Evolutionary conservation across 2,113 vertebrate species (phyloP).

Genomic region (Anguilla japonica): DNA sequence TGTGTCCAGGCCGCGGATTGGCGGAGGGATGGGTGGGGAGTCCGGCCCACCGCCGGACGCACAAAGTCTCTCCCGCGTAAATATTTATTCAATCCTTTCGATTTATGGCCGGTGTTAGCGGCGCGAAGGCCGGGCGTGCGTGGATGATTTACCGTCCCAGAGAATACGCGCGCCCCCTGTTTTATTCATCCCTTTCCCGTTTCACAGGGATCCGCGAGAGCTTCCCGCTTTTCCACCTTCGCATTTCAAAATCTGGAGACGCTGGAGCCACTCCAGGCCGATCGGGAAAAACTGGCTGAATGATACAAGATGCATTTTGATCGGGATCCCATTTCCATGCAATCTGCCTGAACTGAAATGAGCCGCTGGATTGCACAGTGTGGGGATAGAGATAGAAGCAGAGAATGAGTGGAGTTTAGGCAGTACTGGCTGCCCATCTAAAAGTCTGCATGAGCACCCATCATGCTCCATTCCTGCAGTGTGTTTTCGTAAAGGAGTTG

Average conservation of each 20-base stretch:
- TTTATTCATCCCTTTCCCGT: not conserved
- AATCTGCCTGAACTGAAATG: not conserved
- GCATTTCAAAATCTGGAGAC: not conserved
- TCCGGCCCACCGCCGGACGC: not conserved
- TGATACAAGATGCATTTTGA: not conserved
- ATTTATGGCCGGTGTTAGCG: slow-evolving; percentile 34
- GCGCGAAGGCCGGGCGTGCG: slow-evolving; percentile 3
- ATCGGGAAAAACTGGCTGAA: not conserved
- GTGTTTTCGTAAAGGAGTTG: not conserved
- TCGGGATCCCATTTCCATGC: not conserved
- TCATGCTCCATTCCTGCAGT: not conserved
- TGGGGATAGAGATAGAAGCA: not conserved
- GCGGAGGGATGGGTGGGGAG: not conserved
- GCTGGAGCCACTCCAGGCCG: not conserved
- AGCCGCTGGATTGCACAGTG: not conserved
- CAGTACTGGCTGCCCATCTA: not conserved
- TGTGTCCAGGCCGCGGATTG: slow-evolving; percentile 18
- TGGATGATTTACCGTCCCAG: slow-evolving; percentile 15
- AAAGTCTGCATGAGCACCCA: not conserved
- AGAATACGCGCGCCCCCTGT: not conserved
- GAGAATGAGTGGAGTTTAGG: not conserved
- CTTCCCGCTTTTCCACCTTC: not conserved
- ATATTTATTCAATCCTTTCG: slow-evolving; percentile 46
- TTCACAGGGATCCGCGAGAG: not conserved
- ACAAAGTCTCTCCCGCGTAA: slow-evolving; percentile 27